Evolutionary conservation across 2,888 invertebrate genomes (phyloP).

Genomic region (Chirona hameri): DNA sequence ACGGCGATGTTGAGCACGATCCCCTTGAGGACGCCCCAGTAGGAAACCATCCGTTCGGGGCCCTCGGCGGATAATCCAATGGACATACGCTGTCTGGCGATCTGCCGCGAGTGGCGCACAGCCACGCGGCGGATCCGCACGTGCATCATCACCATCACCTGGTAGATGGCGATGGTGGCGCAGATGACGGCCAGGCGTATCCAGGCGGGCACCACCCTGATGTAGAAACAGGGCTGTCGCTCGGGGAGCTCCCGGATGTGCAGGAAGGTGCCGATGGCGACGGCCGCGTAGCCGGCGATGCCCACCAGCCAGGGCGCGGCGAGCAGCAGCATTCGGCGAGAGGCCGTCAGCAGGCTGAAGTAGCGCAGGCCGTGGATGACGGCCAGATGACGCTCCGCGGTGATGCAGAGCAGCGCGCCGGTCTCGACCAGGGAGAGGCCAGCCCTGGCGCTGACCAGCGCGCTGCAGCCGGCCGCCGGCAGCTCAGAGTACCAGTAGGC

Average conservation of each 20-base stretch:
- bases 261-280: neutral
- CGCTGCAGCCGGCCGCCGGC: neutral
- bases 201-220: neutral
- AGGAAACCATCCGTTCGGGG: neutral
- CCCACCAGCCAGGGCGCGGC: neutral
- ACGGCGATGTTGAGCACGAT: neutral
- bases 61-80: neutral
- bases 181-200: neutral
- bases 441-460: neutral
- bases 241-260: too few species aligned
- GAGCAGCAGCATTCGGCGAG: neutral
- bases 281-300: neutral
- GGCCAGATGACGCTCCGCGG: neutral
- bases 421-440: neutral
- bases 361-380: slow-evolving; percentile 8
- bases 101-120: neutral
- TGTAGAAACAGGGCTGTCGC: too few species aligned
- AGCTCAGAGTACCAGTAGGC: neutral
- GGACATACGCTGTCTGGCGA: neutral
- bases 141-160: neutral
- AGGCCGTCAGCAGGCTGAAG: neutral
- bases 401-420: neutral
- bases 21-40: neutral
- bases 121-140: neutral
- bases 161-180: neutral